These are phyloP conservation scores for Heteropelma amictum DNA, from an alignment of 2,888 invertebrate genomes.

Conservation along the genomic window DNA sequence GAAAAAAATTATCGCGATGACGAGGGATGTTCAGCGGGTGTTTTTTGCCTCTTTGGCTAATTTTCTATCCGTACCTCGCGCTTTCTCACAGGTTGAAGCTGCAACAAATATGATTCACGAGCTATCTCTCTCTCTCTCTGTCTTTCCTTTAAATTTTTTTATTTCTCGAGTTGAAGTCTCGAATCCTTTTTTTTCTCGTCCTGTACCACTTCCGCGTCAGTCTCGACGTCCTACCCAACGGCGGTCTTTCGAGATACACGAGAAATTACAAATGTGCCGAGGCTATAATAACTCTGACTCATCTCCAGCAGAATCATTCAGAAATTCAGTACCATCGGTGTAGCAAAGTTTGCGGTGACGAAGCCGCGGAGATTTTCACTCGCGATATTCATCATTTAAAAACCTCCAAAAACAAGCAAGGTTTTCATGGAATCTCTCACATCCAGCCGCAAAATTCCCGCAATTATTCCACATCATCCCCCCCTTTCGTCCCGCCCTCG, in stretches of 20 bases:
- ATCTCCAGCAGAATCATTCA: neutral
- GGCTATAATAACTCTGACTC: conserved; percentile 10
- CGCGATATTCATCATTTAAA: no score
- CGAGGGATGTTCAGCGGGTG: no score
- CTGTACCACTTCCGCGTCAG: conserved; percentile 38
- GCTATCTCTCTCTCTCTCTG: neutral
- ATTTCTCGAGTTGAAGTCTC: neutral
- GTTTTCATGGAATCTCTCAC: no score
- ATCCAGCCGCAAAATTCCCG: no score
- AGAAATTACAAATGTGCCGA: conserved; percentile 14
- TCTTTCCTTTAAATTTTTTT: neutral
- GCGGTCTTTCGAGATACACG: conserved; percentile 13
- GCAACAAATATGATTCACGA: conserved; percentile 24
- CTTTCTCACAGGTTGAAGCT: conserved; percentile 1
- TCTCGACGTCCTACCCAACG: conserved; percentile 9
- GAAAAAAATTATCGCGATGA: conserved; percentile 13
- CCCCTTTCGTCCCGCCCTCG: no score
- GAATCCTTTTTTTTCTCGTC: conserved; percentile 8
- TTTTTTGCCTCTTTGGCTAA: conserved; percentile 14
- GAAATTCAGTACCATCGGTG: neutral
- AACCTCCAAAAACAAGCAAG: no score
- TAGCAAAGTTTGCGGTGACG: neutral
- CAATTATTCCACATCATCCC: neutral
- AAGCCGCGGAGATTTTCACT: neutral
- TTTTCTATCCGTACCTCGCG: neutral